Evolutionary conservation across 1,140 invertebrate genomes (phyloP).

Genomic region (Drosophila nikananu): DNA sequence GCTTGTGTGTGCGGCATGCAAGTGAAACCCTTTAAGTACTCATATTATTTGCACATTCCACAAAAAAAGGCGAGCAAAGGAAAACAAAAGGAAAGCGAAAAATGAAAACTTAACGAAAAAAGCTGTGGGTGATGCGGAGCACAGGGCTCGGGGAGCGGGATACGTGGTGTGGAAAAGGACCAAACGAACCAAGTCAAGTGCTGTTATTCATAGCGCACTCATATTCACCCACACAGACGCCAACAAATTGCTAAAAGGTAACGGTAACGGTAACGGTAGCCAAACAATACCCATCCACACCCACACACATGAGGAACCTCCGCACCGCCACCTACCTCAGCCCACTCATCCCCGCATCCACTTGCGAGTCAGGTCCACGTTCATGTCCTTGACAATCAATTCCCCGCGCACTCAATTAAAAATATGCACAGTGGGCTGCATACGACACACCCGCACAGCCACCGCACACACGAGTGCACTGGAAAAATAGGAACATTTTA

Average conservation of each 20-base stretch:
- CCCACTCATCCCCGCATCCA: constrained; percentile 27
- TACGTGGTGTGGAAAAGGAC: constrained; percentile 21
- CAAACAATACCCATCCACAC: constrained; percentile 55
- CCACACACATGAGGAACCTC: constrained; percentile 48
- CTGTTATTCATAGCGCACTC: constrained; percentile 75
- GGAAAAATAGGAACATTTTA: neutral
- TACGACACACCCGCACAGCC: constrained; percentile 40
- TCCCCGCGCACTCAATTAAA: constrained; percentile 82
- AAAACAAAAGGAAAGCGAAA: constrained; percentile 32
- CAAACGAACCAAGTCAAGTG: constrained; percentile 74
- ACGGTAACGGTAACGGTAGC: constrained; percentile 62
- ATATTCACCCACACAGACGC: constrained; percentile 32
- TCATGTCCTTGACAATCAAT: constrained; percentile 83
- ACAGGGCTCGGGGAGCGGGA: neutral
- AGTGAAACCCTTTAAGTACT: constrained; percentile 71
- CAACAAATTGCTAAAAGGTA: constrained; percentile 77
- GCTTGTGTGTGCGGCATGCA: constrained; percentile 24
- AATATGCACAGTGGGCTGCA: constrained; percentile 77
- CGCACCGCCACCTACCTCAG: constrained; percentile 3
- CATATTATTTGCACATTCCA: constrained; percentile 70
- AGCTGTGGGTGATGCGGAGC: constrained; percentile 9
- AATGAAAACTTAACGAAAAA: constrained; percentile 44
- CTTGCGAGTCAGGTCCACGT: constrained; percentile 67
- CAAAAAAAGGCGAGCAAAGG: constrained; percentile 20
- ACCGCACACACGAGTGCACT: neutral